phyloP scores from a whole-genome alignment of 2,797 vertebrate species.

The Stomatorhinus walkeri region DNA sequence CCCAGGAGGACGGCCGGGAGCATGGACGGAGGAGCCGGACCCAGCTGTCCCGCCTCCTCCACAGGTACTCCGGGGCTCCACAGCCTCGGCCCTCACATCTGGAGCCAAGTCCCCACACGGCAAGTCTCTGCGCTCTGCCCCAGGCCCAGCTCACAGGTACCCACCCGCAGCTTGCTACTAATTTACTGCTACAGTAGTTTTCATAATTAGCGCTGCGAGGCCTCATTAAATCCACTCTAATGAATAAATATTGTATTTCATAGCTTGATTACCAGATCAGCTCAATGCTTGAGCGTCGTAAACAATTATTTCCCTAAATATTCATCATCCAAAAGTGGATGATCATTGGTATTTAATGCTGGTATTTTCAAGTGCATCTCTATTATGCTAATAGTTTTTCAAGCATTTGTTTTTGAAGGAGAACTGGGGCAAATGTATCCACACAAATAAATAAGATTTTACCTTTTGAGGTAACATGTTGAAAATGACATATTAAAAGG shows the following conservation, averaged over 20 bases:
- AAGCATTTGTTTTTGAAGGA: slow-evolving; percentile 50
- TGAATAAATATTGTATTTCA: slow-evolving; percentile 99
- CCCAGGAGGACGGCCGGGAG: neutral
- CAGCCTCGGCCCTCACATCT: slow-evolving; percentile 16
- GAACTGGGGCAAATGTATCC: slow-evolving; percentile 13
- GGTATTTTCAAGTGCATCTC: slow-evolving; percentile 76
- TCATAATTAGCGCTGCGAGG: slow-evolving; percentile 99
- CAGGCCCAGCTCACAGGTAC: slow-evolving; percentile 93
- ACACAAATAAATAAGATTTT: neutral
- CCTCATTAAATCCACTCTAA: slow-evolving; percentile 99
- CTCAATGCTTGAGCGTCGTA: slow-evolving; percentile 98
- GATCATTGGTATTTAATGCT: slow-evolving; percentile 78
- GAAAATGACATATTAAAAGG: neutral
- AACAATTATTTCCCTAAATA: slow-evolving; percentile 99
- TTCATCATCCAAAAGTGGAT: slow-evolving; percentile 89
- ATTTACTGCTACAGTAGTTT: slow-evolving; percentile 99
- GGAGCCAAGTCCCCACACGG: slow-evolving; percentile 54
- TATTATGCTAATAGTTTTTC: slow-evolving; percentile 72
- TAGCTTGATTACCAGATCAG: slow-evolving; percentile 99
- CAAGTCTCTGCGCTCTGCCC: slow-evolving; percentile 92
- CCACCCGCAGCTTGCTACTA: slow-evolving; percentile 84
- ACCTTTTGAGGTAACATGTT: neutral
- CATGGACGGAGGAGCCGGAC: neutral
- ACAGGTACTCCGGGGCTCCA: slow-evolving; percentile 21
- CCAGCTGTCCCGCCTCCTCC: slow-evolving; percentile 20